Evolutionary conservation across 1,140 invertebrate species (phyloP), one percentile per base, ranked within the genome.

Genomic region (Antheraea pernyi): DNA sequence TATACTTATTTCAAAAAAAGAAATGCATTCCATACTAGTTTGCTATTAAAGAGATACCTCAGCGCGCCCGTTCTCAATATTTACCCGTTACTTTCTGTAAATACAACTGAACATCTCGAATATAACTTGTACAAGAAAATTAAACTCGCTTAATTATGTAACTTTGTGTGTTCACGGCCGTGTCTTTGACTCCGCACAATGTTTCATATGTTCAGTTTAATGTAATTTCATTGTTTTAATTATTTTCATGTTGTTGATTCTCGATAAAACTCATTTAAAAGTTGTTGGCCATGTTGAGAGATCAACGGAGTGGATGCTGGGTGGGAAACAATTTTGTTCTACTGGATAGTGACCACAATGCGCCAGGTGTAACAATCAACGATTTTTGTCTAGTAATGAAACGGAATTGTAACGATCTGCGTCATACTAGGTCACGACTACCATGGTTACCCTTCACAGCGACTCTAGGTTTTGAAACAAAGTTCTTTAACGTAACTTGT

Each of bases 21-120:
- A n/a, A 53, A 16, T 13, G 5, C 16, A 53, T 65, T 86, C 84
- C 80, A 80, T 68, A 74, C 37, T 68, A 30, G n/a, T 0, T 4
- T 22, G 72, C n/a, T 78, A 67, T 65, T 39, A 13, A 74, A 86
- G 82, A 83, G 80, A 83, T 79, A 88, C 83, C 85, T 88, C 82
- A 75, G 78, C 79, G 77, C 81, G 78, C 72, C 71, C 79, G 78
- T 71, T 81, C 77, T 81, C 78, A 86, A 91, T 91, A 91, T 91
- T 91, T 91, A 85, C 87, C 80, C 82, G 85, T 80, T 88, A 89
- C 87, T 91, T 89, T 91, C 86, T 80, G 81, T 82, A 86, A 86
- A 88, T 80, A 89, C 80, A 78, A 80, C 64, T 77, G 74, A 85
- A 85, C 83, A 85, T 86, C 80, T 73, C 83, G 80, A 81, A 83